Evolutionary conservation across 2,888 invertebrate genomes (phyloP), one percentile per base, ranked within the genome.

Genomic region (Drosophila pseudotalamancana): DNA sequence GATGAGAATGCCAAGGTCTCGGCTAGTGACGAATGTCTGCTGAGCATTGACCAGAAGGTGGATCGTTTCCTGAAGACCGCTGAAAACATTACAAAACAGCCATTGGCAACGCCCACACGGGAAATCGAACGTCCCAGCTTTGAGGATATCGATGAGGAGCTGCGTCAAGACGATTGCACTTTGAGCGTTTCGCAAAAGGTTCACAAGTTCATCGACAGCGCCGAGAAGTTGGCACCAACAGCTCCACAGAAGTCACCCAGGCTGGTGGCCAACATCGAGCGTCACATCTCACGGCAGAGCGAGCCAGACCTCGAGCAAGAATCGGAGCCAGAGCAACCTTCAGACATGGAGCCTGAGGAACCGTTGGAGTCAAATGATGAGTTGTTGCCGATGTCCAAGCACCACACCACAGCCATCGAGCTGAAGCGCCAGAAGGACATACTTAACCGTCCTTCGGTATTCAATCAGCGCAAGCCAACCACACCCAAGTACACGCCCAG

Each of bases 11-110:
- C 83, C 37, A 75, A 72, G 60, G 75, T 88, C 3, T 76, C 89
- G 3, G 88, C 82, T 27, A 92, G 93, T 77, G 94, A 94, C 66
- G 93, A 92, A 60, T 94, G 94, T 14, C 89, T 93, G 37, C 87
- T 94, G 21, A 94, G 93, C 77, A 94, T 94, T 1, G 94, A 94
- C 56, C 94, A 94, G 68, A 94, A 94, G 88, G 94, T 94, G 16
- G 93, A 93, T 71, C 92, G 94, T 45, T 94, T 95, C 77, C 91
- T 94, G 12, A 93, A 93, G 79, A 94, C 94, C 2, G 94, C 94
- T 16, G 94, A 94, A 87, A 93, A 92, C 66, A 89, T 92, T 0
- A 93, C 93, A 43, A 89, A 90, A 32, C 87, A 88, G 29, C 64
- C 73, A 0, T 8, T 79, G 3, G 46, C 49, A 3, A 76, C 88